These are phyloP conservation scores for Anas bernieri DNA, from an alignment of 2,797 vertebrate genomes.

Conservation along the genomic window DNA sequence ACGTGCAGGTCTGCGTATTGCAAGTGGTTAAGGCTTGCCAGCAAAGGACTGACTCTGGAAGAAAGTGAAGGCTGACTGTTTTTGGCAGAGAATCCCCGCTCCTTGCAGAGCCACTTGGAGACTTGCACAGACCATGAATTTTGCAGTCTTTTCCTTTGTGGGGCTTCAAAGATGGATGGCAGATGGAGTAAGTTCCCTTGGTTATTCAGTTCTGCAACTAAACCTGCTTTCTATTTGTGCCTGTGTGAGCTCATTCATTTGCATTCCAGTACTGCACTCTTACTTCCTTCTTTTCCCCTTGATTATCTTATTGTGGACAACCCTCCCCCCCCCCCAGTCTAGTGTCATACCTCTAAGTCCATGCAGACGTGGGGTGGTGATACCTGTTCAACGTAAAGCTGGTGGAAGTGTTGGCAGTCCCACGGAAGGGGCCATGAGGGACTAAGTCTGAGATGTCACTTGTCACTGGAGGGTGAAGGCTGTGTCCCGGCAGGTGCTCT, in stretches of 20 bases:
- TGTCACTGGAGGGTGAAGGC: neutral
- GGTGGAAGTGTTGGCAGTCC: neutral
- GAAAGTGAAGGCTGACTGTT: neutral
- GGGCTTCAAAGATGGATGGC: conserved; percentile 5
- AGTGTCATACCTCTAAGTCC: neutral
- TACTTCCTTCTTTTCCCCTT: neutral
- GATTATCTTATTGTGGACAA: neutral
- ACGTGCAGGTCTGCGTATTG: neutral
- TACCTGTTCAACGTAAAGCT: accelerated
- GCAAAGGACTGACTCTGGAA: conserved; percentile 1
- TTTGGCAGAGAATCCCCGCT: conserved; percentile 18
- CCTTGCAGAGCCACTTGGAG: neutral
- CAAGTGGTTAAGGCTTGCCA: neutral
- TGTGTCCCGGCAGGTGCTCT: neutral
- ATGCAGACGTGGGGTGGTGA: neutral
- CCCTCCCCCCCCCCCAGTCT: neutral
- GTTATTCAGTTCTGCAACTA: neutral
- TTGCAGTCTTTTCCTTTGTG: neutral
- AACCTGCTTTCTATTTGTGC: conserved; percentile 46
- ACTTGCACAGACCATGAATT: neutral
- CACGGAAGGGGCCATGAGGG: neutral
- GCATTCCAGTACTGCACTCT: neutral
- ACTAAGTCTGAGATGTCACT: neutral
- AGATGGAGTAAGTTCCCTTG: conserved; percentile 11
- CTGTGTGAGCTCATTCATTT: conserved; percentile 5